Base-by-base conservation (phyloP, 2,797 vertebrate genomes). In the Coccyzus lansbergi region DNA sequence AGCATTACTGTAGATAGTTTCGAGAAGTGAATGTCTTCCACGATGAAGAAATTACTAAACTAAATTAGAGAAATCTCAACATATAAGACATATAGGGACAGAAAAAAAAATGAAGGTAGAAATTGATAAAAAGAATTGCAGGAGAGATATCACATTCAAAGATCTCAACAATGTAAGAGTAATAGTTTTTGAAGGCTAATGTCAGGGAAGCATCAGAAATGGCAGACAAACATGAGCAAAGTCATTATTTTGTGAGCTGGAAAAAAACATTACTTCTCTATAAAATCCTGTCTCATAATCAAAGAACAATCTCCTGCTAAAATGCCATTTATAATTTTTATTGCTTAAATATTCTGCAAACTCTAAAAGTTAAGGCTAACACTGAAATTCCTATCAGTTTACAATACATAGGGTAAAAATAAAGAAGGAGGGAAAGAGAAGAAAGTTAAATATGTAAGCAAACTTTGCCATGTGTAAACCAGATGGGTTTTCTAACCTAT, bases 381-480 rank as follows among this genome's bases (percentile, higher is more conserved):
- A 46, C 8, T 38, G 55, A 92, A 87, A 79, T 65, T 84, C 38
- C 13, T 55, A 40, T 59, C 65, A 58, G 48, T 49, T 24, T 84
- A 12, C 8, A 58, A 80, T 34, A 53, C 5, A 25, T 4, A 31
- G 5, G 21, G 44, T 28, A 22, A 62, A 62, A 49, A 72, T 42
- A 55, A 68, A 64, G 22, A 60, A 81, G 10, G 11, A 74, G 38
- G 9, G 19, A 51, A 68, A 74, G 56, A 67, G 20, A 10, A 13
- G 12, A 20, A 88, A 72, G 29, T 34, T 80, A 88, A 93, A 80
- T 60, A 20, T 86, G 25, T 28, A 75, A 86, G 29, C 21, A 88
- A 71, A 40, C 5, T 90, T 70, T 91, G 40, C 10, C 15, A 56
- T 34, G 24, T 78, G 28, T 38, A 82, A 51, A 16, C 21, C 75